These are phyloP conservation scores for Gastrophryne carolinensis DNA, from an alignment of 2,797 vertebrate genomes.

Conservation along the genomic window DNA sequence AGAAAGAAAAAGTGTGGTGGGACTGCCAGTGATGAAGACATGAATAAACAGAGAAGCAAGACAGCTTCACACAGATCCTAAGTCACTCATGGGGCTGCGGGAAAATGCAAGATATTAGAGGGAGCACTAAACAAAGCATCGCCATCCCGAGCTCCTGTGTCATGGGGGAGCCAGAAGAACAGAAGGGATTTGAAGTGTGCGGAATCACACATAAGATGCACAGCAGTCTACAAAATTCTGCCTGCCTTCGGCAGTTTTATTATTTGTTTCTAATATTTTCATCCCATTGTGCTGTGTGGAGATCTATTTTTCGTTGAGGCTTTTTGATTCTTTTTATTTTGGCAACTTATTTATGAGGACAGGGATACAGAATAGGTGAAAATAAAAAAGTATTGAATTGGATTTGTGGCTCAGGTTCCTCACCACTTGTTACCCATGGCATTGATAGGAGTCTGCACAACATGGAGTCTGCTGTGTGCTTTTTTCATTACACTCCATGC, in stretches of 20 bases:
- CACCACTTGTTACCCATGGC: too few species aligned
- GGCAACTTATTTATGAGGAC: background rate
- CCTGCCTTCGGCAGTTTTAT: background rate
- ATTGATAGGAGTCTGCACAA: too few species aligned
- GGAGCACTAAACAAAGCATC: constrained; percentile 6
- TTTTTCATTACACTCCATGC: too few species aligned
- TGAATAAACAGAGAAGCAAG: constrained; percentile 20
- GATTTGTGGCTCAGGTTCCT: too few species aligned
- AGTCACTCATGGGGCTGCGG: background rate
- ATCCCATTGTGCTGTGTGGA: background rate
- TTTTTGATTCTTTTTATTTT: background rate
- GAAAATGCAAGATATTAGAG: background rate
- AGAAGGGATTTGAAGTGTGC: constrained; percentile 12
- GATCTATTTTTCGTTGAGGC: background rate
- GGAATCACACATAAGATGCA: background rate
- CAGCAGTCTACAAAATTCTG: background rate
- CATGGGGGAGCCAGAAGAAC: constrained; percentile 14
- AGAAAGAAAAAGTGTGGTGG: background rate
- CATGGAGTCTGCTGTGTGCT: too few species aligned
- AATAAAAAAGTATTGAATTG: background rate
- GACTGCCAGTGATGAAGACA: constrained; percentile 14
- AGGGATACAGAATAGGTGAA: background rate
- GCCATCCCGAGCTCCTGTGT: background rate
- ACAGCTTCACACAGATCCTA: constrained; percentile 9
- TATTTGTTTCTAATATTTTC: background rate